These are phyloP conservation scores for Hemibagrus guttatus DNA, from an alignment of 2,797 vertebrate genomes.

Conservation along the genomic window DNA sequence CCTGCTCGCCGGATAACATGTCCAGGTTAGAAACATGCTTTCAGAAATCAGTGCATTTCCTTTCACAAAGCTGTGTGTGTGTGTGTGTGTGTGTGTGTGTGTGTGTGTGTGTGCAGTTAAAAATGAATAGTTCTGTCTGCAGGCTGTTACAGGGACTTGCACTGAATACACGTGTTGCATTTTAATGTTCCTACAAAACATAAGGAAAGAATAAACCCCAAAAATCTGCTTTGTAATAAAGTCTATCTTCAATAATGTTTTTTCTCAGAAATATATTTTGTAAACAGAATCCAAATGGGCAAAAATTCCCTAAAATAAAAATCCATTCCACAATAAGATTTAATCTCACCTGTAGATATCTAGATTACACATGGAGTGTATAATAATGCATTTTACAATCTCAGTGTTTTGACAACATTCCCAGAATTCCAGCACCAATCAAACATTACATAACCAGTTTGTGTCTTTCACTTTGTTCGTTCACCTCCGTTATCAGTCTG, in stretches of 20 bases:
- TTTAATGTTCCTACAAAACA: slow-evolving; percentile 1
- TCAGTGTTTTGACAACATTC: not conserved
- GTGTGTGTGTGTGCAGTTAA: not conserved
- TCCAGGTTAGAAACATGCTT: slow-evolving; percentile 77
- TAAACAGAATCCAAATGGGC: not conserved
- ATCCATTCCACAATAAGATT: not conserved
- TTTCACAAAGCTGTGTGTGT: no score
- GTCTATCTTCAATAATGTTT: no score
- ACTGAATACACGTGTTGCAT: slow-evolving; percentile 4
- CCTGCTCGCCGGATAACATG: slow-evolving; percentile 91
- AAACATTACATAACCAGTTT: not conserved
- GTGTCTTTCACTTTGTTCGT: slow-evolving; percentile 45
- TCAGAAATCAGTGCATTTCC: not conserved
- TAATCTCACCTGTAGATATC: not conserved
- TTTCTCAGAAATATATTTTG: not conserved
- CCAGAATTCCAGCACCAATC: not conserved
- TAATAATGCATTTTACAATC: no score
- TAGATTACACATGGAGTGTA: not conserved
- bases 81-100: no score
- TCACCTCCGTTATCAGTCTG: no score
- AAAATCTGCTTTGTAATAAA: not conserved
- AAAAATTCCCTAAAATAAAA: not conserved
- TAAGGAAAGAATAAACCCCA: not conserved
- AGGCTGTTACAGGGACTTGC: not conserved
- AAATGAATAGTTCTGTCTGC: not conserved